Base-by-base conservation (phyloP, 2,888 invertebrate species). In the Pyrrhosoma nymphula region DNA sequence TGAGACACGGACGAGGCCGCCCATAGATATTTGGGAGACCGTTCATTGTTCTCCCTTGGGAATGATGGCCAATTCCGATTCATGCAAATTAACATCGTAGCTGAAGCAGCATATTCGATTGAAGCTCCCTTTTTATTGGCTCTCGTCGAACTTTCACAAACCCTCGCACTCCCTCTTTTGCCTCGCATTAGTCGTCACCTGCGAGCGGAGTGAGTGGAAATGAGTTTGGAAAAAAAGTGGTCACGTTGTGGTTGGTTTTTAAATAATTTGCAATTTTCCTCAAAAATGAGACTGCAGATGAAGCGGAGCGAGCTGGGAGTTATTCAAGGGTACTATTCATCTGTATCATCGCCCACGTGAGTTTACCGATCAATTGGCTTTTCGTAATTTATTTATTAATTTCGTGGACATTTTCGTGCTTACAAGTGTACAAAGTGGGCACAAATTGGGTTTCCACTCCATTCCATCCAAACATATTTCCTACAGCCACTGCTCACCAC, bases 51-150 rank as follows among this genome's bases (percentile, higher is more conserved):
- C 30, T 30, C 26, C 82, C 12, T 30, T 18, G 3, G 82, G 35
- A 82, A 82, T 82, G 82, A 82, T 35, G 30, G 30, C 82, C 82
- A 16, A 82, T 82, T 35, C 82, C 82, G 26, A 82, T 82, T 82
- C 82, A 82, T 82, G 26, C 82, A 82, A 82, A 82, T 82, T 82
- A 82, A 35, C 16, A 82, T 35, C 35, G 26, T 35, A 82, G 82
- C 23, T n/a, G 26, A n/a, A 35, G 82, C 23, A 8, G 16, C 60
- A 60, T 16, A 60, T 60, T 60, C 82, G 35, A 82, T 35, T 82
- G 30, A 18, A 82, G 30, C 18, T 82, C 82, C 1, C 16, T 4
- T 82, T 18, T 16, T 35, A 18, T 35, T 35, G 23, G 12, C 35
- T 16, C 16, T 4, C 18, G 60, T 60, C 60, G 16, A 60, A 60